Evolutionary conservation across 1,140 invertebrate genomes (phyloP).

Genomic region (Mactra quadrangularis): DNA sequence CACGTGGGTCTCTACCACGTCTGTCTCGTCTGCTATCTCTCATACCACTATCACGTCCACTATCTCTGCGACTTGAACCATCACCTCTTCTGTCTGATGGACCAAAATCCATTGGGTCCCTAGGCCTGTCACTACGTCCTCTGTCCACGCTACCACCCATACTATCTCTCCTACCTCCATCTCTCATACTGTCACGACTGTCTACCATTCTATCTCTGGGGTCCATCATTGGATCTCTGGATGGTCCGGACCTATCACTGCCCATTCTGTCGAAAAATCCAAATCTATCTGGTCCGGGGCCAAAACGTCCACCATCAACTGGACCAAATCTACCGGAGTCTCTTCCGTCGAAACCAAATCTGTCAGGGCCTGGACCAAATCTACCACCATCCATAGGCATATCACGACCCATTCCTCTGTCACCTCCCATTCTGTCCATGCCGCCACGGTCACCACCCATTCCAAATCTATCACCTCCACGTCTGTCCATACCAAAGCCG

Average conservation of each 20-base stretch:
- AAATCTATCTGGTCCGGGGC: no score
- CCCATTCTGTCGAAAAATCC: not conserved
- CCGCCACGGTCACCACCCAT: no score
- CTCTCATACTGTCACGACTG: no score
- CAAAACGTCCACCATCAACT: no score
- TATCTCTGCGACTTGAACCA: not conserved
- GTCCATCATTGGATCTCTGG: no score
- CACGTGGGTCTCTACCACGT: not conserved
- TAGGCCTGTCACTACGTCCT: not conserved
- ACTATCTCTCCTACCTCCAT: not conserved
- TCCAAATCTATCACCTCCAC: not conserved
- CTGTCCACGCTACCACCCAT: not conserved
- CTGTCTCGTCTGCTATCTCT: not conserved
- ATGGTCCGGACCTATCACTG: not conserved
- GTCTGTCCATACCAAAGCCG: conserved; percentile 2
- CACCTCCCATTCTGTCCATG: not conserved
- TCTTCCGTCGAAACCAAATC: not conserved
- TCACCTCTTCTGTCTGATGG: not conserved
- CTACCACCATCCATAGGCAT: not conserved
- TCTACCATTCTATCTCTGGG: not conserved
- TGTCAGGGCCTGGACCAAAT: no score
- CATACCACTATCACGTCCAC: not conserved
- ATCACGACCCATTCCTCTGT: not conserved
- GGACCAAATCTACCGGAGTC: no score
- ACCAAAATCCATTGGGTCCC: not conserved